These are phyloP conservation scores for Amphimedon queenslandica DNA, from an alignment of 37 sponge, comb jelly and placozoan genomes.

Conservation along the genomic window DNA sequence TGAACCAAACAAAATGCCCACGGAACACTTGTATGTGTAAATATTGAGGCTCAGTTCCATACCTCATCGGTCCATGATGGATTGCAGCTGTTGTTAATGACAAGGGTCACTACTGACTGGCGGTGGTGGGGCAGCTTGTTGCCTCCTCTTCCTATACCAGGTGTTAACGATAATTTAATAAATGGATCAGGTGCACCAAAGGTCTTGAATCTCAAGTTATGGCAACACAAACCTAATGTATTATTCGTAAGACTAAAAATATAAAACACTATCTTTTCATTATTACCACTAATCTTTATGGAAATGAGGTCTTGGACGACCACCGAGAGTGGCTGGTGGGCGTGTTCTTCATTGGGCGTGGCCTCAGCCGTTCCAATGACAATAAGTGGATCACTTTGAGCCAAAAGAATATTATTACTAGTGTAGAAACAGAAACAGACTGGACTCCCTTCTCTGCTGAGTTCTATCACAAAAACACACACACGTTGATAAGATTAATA, in stretches of 20 bases:
- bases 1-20: too few species aligned
- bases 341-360: too few species aligned
- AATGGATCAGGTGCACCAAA: conserved; percentile 45
- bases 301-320: too few species aligned
- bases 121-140: conserved; percentile 12
- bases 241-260: too few species aligned
- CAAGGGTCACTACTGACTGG: conserved; percentile 3
- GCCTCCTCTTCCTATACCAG: neutral
- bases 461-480: too few species aligned
- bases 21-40: too few species aligned
- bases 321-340: too few species aligned
- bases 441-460: too few species aligned
- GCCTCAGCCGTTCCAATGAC: neutral
- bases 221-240: conserved; percentile 11
- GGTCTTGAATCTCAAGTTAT: conserved; percentile 22
- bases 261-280: too few species aligned
- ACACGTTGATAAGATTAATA: too few species aligned
- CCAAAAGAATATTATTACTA: conserved; percentile 2
- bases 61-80: conserved; percentile 31
- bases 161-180: conserved; percentile 23
- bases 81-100: neutral
- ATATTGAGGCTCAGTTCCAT: neutral
- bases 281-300: too few species aligned
- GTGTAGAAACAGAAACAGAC: conserved; percentile 48
- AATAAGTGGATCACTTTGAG: neutral